Base-by-base conservation (phyloP, 2,113 vertebrate genomes). In the Ceyx margarethae region DNA sequence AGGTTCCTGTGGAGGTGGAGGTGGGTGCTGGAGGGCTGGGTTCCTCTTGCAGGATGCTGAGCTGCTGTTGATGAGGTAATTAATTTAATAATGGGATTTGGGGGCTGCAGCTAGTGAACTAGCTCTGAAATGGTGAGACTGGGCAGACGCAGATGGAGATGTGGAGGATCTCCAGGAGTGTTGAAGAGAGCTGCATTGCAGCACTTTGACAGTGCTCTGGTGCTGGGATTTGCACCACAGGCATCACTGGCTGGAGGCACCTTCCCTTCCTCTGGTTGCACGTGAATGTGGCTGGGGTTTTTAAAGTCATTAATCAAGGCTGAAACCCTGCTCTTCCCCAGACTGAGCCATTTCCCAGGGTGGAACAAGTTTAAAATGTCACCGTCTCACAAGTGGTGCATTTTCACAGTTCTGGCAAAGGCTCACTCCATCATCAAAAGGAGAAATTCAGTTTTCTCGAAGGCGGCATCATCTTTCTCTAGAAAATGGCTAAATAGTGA, bases 91-190 rank as follows among this genome's bases (percentile, higher is more conserved):
- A 35, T 1, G 23, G 23, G 48, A 56, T 10, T 7, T 15, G 15
- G 25, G 48, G 53, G 33, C 40, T 75, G 68, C 61, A 40, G 61
- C 33, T 61, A 45, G 23, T 31, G n/a, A 8, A 61, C 20, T 22
- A 46, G n/a, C 11, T n/a, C 42, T 21, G 57, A 26, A 13, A 8
- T 0, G 0, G 18, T 37, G 85, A 29, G n/a, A 16, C 35, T 0
- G 7, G 71, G 48, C 53, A 46, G 58, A 19, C 6, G 42, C 35
- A 46, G 74, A 37, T 16, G 33, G 35, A 40, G 42, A 6, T 13
- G 65, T 14, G 28, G 65, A 23, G 45, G n/a, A n/a, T 40, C 43
- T 48, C 21, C 3, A 12, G 35, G 37, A 25, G 8, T 0, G 1
- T 22, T 64, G 5, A 12, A 43, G 51, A 46, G 37, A 50, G 35